Conservation (phyloP, 1,140 invertebrate genomes). For the Drosophila fuyamai region DNA sequence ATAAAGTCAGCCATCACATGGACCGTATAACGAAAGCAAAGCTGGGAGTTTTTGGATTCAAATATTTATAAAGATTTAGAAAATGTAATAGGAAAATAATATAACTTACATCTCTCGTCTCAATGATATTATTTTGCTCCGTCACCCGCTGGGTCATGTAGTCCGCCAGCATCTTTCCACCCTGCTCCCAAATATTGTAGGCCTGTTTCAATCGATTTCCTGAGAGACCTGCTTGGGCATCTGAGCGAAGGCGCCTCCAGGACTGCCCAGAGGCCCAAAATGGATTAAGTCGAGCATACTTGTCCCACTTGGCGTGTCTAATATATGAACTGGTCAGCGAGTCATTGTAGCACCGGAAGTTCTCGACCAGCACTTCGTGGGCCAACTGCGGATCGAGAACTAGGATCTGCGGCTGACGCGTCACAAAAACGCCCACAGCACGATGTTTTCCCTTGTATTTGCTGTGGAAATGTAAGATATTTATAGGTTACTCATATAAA, state of each 20-base stretch:
- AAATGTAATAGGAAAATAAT: not conserved
- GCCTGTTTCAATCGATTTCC: constrained; percentile 66
- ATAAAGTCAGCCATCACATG: constrained; percentile 85
- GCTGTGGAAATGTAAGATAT: not conserved
- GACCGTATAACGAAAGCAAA: constrained; percentile 84
- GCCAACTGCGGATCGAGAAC: constrained; percentile 86
- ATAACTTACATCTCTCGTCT: constrained; percentile 71
- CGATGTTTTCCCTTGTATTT: constrained; percentile 58
- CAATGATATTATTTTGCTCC: constrained; percentile 32
- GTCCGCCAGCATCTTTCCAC: constrained; percentile 52
- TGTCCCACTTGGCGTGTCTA: constrained; percentile 76
- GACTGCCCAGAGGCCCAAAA: constrained; percentile 84
- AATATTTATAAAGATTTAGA: not conserved
- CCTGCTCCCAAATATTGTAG: constrained; percentile 70
- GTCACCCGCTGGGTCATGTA: constrained; percentile 37
- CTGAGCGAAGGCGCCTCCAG: constrained; percentile 86
- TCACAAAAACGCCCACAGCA: constrained; percentile 85
- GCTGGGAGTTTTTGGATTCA: constrained; percentile 29
- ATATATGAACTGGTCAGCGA: constrained; percentile 70
- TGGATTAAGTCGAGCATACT: constrained; percentile 84
- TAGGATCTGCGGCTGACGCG: constrained; percentile 84
- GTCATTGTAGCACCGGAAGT: constrained; percentile 84
- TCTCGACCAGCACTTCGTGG: constrained; percentile 85
- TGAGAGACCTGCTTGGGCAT: constrained; percentile 86
- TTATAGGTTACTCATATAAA: no score